Base-by-base conservation (phyloP, 2,888 invertebrate species). In the Limnephilus marmoratus region DNA sequence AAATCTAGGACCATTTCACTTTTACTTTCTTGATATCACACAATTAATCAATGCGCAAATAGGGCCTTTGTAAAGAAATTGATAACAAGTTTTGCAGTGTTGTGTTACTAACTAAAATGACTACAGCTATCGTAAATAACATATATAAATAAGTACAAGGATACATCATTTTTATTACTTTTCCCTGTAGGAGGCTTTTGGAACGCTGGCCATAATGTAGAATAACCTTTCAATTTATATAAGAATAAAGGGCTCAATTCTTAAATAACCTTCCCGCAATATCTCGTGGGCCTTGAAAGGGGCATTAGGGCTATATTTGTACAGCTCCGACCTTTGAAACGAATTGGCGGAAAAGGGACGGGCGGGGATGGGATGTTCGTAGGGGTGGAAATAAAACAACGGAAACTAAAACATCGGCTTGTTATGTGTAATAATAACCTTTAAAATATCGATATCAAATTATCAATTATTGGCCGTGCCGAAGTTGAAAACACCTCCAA, bases 221-320 rank as follows among this genome's bases (percentile, higher is more conserved):
- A 68, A 68, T 68, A 68, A 68, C 68, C 68, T n/a, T 68, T 68
- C 68, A 68, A 68, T n/a, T 68, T 68, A 68, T 68, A n/a, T 68
- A 68, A 68, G 68, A 68, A 68, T 68, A 68, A 68, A 68, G 9
- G 68, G 68, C 68, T 68, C 68, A 68, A 68, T 68, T 68, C 68
- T 68, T 68, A 68, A 68, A 68, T 68, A 68, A 68, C 68, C 68
- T 68, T 18, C 68, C n/a, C 68, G 88, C 31, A 80, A 68, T 88
- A 68, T 68, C 88, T 88, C 88, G 31, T 88, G 29, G 13, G 86
- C 68, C 68, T 88, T 88, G 88, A 88, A 53, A 88, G 34, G 68
- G 88, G 88, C 88, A 88, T 88, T 88, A 88, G 88, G 80, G 88
- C 18, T 88, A 68, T 88, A 88, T 88, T 88, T 88, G 88, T 88